A percentile compares a stretch with the other conserved stretches of the same genome.
Evolutionary conservation across 2,113 vertebrate species (phyloP).

Genomic region (Callorhinus ursinus): DNA sequence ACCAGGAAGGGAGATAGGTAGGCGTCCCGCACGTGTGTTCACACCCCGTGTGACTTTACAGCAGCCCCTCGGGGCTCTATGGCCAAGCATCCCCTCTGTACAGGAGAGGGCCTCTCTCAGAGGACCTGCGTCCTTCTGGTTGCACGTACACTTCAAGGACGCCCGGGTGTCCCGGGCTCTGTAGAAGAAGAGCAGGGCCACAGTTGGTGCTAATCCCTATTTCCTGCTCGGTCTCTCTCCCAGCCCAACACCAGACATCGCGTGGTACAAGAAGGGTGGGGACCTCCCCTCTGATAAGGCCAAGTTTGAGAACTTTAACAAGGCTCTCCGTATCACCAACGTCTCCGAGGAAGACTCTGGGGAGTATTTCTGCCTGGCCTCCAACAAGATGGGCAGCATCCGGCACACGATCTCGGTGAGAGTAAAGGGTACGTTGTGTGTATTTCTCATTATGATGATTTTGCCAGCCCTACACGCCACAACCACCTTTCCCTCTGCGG

Average conservation of each 20-base stretch:
- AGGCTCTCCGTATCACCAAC: conserved; percentile 91
- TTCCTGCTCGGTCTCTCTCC: conserved; percentile 36
- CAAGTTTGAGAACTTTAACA: conserved; percentile 94
- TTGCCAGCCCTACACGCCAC: neutral
- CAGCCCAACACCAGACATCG: conserved; percentile 95
- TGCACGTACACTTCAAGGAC: neutral
- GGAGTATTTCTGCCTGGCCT: conserved; percentile 96
- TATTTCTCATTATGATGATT: conserved; percentile 76
- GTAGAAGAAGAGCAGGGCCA: neutral
- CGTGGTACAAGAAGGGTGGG: conserved; percentile 97
- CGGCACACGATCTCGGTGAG: conserved; percentile 96
- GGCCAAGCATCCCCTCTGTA: neutral
- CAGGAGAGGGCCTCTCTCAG: neutral
- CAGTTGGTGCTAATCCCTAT: neutral
- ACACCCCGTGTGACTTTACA: neutral
- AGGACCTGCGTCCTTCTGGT: neutral
- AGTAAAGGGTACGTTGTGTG: conserved; percentile 94
- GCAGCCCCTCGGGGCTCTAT: neutral
- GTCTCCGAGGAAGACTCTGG: conserved; percentile 97
- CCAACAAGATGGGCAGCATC: conserved; percentile 95
- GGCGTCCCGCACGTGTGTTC: neutral
- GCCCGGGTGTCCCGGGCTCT: neutral
- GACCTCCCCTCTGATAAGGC: conserved; percentile 92
- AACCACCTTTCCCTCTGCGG: neutral
- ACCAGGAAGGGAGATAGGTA: neutral